Evolutionary conservation across 2,113 vertebrate genomes (phyloP).

Genomic region (Festucalex cinctus): DNA sequence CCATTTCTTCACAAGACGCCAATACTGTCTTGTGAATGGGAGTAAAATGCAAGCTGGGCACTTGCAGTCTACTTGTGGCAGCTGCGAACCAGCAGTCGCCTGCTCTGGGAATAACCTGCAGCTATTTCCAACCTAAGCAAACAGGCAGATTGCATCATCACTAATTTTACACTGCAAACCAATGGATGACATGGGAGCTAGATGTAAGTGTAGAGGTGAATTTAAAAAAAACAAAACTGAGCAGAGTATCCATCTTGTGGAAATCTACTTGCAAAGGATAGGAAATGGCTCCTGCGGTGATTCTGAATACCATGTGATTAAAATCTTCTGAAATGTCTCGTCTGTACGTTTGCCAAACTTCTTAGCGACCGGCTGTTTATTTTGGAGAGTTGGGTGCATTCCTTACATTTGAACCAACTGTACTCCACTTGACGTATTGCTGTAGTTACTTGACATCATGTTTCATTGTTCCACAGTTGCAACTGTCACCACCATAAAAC

Average conservation of each 20-base stretch:
- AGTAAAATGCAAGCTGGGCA: slow-evolving; percentile 1
- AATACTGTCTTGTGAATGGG: slow-evolving; percentile 10
- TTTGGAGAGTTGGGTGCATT: slow-evolving; percentile 42
- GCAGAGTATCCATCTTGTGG: not conserved
- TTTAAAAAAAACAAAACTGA: slow-evolving; percentile 13
- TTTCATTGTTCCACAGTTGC: not conserved
- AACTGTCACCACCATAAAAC: not conserved
- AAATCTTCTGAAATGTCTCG: not conserved
- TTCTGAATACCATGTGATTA: slow-evolving; percentile 16
- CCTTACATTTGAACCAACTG: slow-evolving; percentile 30
- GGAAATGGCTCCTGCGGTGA: slow-evolving; percentile 8
- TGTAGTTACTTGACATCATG: not conserved
- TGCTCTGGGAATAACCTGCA: slow-evolving; percentile 58
- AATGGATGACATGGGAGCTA: slow-evolving; percentile 17
- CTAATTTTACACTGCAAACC: slow-evolving; percentile 42
- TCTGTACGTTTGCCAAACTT: slow-evolving; percentile 4
- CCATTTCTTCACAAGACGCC: not conserved
- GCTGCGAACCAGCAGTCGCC: slow-evolving; percentile 12
- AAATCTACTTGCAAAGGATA: slow-evolving; percentile 13
- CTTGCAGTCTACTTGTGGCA: slow-evolving; percentile 8
- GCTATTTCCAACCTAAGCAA: slow-evolving; percentile 52
- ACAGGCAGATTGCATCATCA: slow-evolving; percentile 36
- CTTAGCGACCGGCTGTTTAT: slow-evolving; percentile 12
- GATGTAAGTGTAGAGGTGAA: slow-evolving; percentile 4
- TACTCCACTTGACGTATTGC: slow-evolving; percentile 12